Evolutionary conservation across 2,888 invertebrate genomes (phyloP), one percentile per base, ranked within the genome.

Genomic region (Automeris io): DNA sequence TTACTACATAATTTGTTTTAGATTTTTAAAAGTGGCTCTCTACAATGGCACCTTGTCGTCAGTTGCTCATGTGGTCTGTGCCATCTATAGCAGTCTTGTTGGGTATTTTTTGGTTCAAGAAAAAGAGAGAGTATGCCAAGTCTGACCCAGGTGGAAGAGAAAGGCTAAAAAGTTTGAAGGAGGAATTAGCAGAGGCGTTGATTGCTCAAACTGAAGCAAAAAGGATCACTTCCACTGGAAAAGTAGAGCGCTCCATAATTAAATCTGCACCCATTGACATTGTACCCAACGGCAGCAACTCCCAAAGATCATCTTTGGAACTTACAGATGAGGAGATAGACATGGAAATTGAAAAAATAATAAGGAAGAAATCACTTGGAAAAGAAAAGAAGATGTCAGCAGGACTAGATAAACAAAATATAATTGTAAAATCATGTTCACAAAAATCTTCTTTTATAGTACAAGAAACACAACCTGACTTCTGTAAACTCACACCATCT

Each of bases 61-160:
- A 93, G 79, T 76, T 94, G 68, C 88, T 94, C 72, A 91, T 91
- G 88, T 91, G 93, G 90, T 92, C 91, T 62, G 88, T 94, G 61
- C 94, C 94, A 70, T 92, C 93, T 61, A 89, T 94, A 86, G 93
- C 92, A 61, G 89, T 93, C 63, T 88, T 94, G 64, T 88, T 94
- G 77, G 93, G 93, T 60, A 90, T 94, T 74, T 91, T 91, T 72
- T 95, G 94, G 94, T 93, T 92, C 90, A 92, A 91, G 86, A 92
- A 92, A 87, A 93, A 91, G 88, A 90, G 92, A 85, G 89, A 90
- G 76, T 90, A 89, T 69, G 89, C 90, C 72, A 90, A 88, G 89
- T 91, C 90, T 91, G 92, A 93, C 90, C 91, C 91, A 52, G 92
- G 92, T 64, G 91, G 91, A 87, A 86, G 86, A 74, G 83, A 81